These are phyloP conservation scores for Petaurus breviceps DNA, from an alignment of 2,113 vertebrate genomes.

Conservation along the genomic window DNA sequence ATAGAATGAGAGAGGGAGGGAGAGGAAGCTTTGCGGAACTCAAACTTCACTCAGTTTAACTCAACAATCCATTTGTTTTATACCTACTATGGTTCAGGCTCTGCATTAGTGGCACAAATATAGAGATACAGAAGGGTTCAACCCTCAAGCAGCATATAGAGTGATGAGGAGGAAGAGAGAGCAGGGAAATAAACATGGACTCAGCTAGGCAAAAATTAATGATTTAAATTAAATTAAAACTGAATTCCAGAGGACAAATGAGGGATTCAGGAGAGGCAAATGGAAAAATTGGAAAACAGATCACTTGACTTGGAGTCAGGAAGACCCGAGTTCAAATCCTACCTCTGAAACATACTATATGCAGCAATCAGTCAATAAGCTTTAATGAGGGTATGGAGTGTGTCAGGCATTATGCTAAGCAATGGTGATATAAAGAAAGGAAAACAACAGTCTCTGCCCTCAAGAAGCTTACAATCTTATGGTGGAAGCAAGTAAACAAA, in stretches of 20 bases:
- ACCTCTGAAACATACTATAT: background rate
- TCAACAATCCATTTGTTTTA: background rate
- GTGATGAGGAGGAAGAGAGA: background rate
- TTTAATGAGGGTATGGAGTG: background rate
- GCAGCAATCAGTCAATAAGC: background rate
- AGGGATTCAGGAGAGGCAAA: background rate
- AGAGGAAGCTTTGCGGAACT: background rate
- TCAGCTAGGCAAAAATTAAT: background rate
- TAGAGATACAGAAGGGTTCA: background rate
- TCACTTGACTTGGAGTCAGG: background rate
- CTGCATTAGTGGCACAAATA: background rate
- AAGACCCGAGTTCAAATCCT: background rate
- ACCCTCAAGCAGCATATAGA: background rate
- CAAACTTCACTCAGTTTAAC: background rate
- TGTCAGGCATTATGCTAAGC: background rate
- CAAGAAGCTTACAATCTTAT: background rate
- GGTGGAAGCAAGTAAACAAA: background rate
- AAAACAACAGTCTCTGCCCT: background rate
- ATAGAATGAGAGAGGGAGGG: background rate
- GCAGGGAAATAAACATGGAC: background rate
- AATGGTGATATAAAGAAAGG: no score
- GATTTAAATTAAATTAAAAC: background rate
- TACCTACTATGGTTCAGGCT: background rate
- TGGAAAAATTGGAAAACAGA: background rate
- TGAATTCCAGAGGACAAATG: no score